Evolutionary conservation across 1,140 invertebrate genomes (phyloP).

Genomic region (Papilio aristodemus): DNA sequence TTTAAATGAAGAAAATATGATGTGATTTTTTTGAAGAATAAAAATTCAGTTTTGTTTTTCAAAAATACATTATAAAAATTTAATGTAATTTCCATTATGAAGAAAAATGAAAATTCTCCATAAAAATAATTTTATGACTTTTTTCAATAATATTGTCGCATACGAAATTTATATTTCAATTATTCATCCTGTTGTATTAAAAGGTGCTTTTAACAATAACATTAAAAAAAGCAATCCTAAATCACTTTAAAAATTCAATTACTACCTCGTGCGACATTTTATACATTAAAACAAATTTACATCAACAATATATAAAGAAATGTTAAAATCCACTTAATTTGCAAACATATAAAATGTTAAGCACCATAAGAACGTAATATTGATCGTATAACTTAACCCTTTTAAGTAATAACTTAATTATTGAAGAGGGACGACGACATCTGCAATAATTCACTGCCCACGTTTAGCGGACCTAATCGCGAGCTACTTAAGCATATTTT

Average conservation of each 20-base stretch:
- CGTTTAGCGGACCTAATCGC: conserved; percentile 60
- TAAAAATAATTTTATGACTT: no score
- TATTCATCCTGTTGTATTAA: no score
- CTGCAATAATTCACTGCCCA: conserved; percentile 57
- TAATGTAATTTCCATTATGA: no score
- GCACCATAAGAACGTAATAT: conserved; percentile 24
- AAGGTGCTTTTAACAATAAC: no score
- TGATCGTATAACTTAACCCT: conserved; percentile 36
- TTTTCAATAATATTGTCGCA: no score
- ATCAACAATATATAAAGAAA: no score
- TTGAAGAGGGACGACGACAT: conserved; percentile 43
- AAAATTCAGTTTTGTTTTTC: no score
- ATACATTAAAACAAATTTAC: background rate
- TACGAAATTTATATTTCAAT: no score
- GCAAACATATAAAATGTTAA: conserved; percentile 27
- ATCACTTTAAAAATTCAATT: conserved; percentile 15
- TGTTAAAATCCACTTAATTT: conserved; percentile 26
- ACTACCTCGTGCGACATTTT: background rate
- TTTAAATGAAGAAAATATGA: no score
- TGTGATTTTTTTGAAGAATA: no score
- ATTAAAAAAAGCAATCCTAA: background rate
- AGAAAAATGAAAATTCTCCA: no score
- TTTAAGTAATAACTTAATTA: conserved; percentile 61
- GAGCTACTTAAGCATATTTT: conserved; percentile 70
- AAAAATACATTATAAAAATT: no score